Base-by-base conservation (phyloP, 2,797 vertebrate genomes). In the Alcedo atthis region DNA sequence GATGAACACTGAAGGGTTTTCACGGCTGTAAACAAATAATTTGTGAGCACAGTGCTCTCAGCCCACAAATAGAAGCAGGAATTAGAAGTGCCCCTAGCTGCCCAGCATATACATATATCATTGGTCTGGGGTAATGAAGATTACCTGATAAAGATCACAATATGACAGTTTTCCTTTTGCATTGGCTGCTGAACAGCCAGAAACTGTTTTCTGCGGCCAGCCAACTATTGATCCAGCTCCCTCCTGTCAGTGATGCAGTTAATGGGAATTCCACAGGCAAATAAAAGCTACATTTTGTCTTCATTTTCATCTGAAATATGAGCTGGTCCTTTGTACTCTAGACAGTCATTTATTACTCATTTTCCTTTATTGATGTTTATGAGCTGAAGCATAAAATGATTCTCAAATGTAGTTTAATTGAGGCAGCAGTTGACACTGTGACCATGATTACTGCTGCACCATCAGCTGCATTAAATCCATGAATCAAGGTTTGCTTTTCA, bases 121-220 rank as follows among this genome's bases (percentile, higher is more conserved):
- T 97, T 97, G 98, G 98, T 97, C 97, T 96, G 97, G 96, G 97
- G 98, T 98, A 98, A 98, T 98, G 98, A 98, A 98, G 98, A 99
- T 98, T 98, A 98, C 98, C 98, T 98, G 98, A 99, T 99, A 99
- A 98, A 99, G 98, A 99, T 99, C 99, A 98, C 98, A 98, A 98
- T 99, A 99, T 99, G 99, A 99, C 99, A 98, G 98, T 97, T 99
- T 99, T 98, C 98, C 99, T 98, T 98, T 99, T 88, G 97, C 98
- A 92, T 90, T 97, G 98, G 98, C 98, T 98, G 98, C 98, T 98
- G 98, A 98, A 98, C 98, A 98, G 98, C 98, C 97, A 97, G 98
- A 98, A 98, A 98, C 97, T 97, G 97, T 97, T 98, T 98, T 97
- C 97, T 97, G 97, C 74, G 88, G 98, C 97, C 91, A 88, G 96